Conservation (phyloP, 2,888 invertebrate genomes). For the Agrochola lychnidis region DNA sequence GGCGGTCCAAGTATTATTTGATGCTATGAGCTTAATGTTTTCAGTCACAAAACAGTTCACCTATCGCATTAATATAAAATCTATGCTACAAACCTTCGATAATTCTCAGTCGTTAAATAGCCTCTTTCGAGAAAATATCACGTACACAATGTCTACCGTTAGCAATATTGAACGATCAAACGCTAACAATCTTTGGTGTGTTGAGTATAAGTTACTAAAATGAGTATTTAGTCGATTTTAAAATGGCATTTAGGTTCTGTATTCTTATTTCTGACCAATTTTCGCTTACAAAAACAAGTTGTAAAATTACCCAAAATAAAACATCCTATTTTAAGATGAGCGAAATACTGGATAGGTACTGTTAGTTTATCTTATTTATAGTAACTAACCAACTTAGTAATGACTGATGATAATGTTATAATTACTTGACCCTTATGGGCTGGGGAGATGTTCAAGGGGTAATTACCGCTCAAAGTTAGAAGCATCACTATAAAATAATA, state of each 20-base stretch:
- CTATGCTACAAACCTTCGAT: slow-evolving; percentile 29
- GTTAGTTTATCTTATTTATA: slow-evolving; percentile 16
- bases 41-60: not conserved
- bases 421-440: not conserved
- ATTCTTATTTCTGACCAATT: slow-evolving; percentile 4
- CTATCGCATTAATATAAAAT: slow-evolving; percentile 37
- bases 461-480: slow-evolving; percentile 7
- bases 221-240: slow-evolving; percentile 40
- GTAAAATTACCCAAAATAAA: not conserved
- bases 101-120: slow-evolving; percentile 64
- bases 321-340: slow-evolving; percentile 3
- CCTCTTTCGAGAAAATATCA: slow-evolving; percentile 66
- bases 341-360: slow-evolving; percentile 6
- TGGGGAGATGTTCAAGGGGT: slow-evolving; percentile 6
- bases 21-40: not conserved
- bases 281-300: not conserved
- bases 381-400: slow-evolving; percentile 16
- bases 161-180: slow-evolving; percentile 56
- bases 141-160: slow-evolving; percentile 59
- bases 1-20: too few relatives aligned
- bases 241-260: not conserved
- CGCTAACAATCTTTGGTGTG: slow-evolving; percentile 67
- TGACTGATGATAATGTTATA: slow-evolving; percentile 10
- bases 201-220: slow-evolving; percentile 54
- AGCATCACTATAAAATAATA: not conserved